Evolutionary conservation across 2,113 vertebrate species (phyloP), one percentile per base, ranked within the genome.

Genomic region (Microcebus griseorufus): DNA sequence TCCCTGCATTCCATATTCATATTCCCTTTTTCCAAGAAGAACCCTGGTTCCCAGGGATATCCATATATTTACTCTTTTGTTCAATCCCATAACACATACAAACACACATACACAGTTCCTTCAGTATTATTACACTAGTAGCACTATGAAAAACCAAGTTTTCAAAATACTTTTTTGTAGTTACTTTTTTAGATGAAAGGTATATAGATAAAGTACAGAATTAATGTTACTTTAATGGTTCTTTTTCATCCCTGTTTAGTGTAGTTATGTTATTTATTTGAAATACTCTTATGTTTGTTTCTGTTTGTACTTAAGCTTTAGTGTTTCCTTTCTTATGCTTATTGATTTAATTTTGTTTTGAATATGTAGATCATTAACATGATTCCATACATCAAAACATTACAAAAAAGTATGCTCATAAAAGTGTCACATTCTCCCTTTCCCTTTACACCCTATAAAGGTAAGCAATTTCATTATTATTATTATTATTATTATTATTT

Each of bases 301-400:
- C 58, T 85, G 6, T 90, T 96, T 90, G 25, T 69, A 62, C 55
- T 94, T 82, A n/a, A 55, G 9, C 89, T 80, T 76, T 97, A 37
- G 10, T 79, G 42, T 76, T 91, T 73, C 9, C 9, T 88, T 76
- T 81, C 23, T 58, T 37, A 67, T 34, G 6, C 6, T 64, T 73
- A 17, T 23, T 91, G 65, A 91, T 85, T 85, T 96, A 92, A 78
- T 76, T 93, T 96, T 62, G 39, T 76, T 94, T 91, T 93, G 73
- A 96, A 76, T 84, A 51, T 70, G 12, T 64, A 94, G 27, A 84
- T 95, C 34, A 94, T 70, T 95, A 75, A 51, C 2, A 64, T 27
- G 37, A 84, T 67, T 82, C 11, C 34, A 75, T n/a, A 51, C 55
- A 37, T 95, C 87, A 97, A 92, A 90, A 96, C 37, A 94, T 79